Base-by-base conservation (phyloP, 1,140 invertebrate genomes). In the Drosophila micromelanica region DNA sequence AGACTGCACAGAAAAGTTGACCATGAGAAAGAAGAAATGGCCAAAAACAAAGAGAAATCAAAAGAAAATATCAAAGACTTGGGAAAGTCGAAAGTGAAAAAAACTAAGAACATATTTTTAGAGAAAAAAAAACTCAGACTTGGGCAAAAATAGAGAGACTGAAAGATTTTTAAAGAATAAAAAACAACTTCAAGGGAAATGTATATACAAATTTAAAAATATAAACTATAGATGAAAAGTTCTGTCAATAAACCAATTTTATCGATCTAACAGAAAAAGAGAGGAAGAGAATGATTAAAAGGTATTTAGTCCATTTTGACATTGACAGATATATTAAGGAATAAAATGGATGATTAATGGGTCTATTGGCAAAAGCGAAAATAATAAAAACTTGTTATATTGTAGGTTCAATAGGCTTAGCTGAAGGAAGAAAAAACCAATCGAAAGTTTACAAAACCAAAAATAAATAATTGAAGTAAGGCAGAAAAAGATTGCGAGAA, bases 1-100 rank as follows among this genome's bases (percentile, higher is more conserved):
- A 38, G 68, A 38, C 38, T 42, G 27, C 17, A 23, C 35, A 27
- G 8, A n/a, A 15, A 30, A 32, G 48, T 40, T 40, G 37, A 40
- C 48, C 48, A 55, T 55, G 52, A 13, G 17, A 9, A 12, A 40
- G 20, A 40, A 55, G n/a, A 4, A 13, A 9, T 3, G 7, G 0
- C 6, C 5, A 12, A 12, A 46, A 23, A 46, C 12, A 12, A 9
- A 20, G 12, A 13, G 37, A 8, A 40, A n/a, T 23, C 15, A 23
- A 40, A 40, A 12, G 8, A 55, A 40, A 40, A 40, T 5, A 7
- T 51, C 7, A n/a, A 13, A 27, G 27, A 30, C 12, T 13, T 13
- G 9, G 27, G n/a, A 20, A 30, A 13, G 23, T 23, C 11, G 11
- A 27, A 32, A 35, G n/a, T 17, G n/a, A 51, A 35, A 23, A 35